Conservation (phyloP, 2,113 vertebrate genomes). For the Notiomystis cincta region DNA sequence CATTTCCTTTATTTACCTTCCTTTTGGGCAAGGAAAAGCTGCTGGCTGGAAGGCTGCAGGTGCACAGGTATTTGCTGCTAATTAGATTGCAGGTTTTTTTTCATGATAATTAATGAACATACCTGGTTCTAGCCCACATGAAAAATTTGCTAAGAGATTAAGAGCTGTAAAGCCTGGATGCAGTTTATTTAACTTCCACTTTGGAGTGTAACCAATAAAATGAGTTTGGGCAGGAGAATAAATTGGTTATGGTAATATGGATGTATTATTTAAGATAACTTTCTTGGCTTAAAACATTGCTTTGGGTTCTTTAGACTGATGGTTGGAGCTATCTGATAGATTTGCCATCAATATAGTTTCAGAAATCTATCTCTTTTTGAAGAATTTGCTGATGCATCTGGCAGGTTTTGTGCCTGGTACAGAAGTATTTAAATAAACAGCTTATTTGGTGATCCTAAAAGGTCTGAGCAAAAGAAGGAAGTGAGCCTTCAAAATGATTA, state of each 20-base stretch:
- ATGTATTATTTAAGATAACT: background rate
- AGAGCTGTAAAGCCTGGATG: background rate
- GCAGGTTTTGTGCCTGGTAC: conserved; percentile 8
- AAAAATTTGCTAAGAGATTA: background rate
- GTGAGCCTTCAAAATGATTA: conserved; percentile 63
- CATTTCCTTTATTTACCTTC: background rate
- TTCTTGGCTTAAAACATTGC: background rate
- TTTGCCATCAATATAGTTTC: background rate
- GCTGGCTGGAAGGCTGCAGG: background rate
- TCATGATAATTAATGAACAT: background rate
- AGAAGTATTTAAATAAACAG: conserved; percentile 28
- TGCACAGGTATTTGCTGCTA: background rate
- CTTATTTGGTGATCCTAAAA: conserved; percentile 22
- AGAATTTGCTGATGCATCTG: conserved; percentile 40
- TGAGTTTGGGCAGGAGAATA: background rate
- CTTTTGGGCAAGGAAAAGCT: background rate
- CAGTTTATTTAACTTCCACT: background rate
- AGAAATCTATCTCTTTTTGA: background rate
- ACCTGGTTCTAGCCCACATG: background rate
- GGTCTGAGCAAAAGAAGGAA: conserved; percentile 49
- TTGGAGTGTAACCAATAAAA: background rate
- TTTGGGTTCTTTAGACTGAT: background rate
- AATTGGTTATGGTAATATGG: background rate
- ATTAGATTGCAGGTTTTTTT: background rate
- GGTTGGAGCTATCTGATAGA: background rate